Conservation (phyloP, 2,797 vertebrate genomes). For the Darevskia mixta region DNA sequence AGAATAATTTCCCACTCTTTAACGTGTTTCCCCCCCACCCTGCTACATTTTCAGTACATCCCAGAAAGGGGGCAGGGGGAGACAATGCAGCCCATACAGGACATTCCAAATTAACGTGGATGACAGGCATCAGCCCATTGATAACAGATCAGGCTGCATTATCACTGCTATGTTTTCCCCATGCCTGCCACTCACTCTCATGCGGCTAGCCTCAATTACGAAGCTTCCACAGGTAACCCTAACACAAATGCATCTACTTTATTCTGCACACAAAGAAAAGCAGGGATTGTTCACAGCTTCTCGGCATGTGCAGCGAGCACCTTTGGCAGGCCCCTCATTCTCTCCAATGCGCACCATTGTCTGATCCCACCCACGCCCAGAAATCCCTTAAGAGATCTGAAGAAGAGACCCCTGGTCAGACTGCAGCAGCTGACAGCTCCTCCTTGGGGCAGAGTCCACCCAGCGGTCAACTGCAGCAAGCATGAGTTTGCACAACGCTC, state of each 20-base stretch:
- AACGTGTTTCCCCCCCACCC: neutral
- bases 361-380: neutral
- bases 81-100: too few species aligned
- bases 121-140: neutral
- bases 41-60: neutral
- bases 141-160: too few species aligned
- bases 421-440: neutral
- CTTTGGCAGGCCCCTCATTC: too few species aligned
- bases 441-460: neutral
- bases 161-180: neutral
- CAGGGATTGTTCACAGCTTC: neutral
- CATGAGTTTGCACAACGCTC: conserved; percentile 36
- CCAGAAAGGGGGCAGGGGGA: too few species aligned
- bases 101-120: neutral
- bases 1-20: neutral
- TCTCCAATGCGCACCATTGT: neutral
- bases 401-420: neutral
- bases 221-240: neutral
- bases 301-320: neutral
- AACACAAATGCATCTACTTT: neutral
- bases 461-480: neutral
- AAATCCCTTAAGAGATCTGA: neutral
- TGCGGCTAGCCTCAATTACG: neutral
- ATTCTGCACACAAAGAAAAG: neutral
- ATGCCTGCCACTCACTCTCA: neutral